Conservation (phyloP, 2,113 vertebrate species). For the Nematolebias whitei region DNA sequence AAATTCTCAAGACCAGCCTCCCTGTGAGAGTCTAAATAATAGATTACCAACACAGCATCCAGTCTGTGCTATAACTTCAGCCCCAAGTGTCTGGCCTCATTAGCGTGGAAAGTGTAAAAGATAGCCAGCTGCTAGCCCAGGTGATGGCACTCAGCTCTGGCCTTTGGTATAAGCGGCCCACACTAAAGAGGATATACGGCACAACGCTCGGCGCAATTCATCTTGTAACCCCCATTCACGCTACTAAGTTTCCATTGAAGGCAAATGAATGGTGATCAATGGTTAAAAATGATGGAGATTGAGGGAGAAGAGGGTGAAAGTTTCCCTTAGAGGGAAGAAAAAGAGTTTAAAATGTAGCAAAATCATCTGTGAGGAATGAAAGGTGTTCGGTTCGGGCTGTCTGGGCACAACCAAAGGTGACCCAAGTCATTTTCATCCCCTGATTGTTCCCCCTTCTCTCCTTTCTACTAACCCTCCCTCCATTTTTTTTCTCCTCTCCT, state of each 20-base stretch:
- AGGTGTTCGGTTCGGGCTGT: conserved; percentile 44
- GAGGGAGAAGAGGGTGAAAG: conserved; percentile 23
- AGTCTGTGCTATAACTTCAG: conserved; percentile 62
- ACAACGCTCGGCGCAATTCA: conserved; percentile 49
- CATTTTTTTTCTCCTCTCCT: conserved; percentile 46
- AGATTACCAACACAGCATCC: conserved; percentile 71
- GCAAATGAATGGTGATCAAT: conserved; percentile 64
- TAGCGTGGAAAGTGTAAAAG: conserved; percentile 65
- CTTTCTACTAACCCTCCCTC: conserved; percentile 55
- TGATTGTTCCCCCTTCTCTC: conserved; percentile 52
- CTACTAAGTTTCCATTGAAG: conserved; percentile 67
- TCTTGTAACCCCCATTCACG: conserved; percentile 73
- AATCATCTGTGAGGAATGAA: conserved; percentile 45
- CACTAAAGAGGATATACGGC: conserved; percentile 68
- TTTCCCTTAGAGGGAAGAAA: conserved; percentile 30
- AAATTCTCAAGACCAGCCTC: conserved; percentile 71
- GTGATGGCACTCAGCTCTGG: conserved; percentile 58
- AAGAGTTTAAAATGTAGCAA: conserved; percentile 15
- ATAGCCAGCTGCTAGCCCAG: conserved; percentile 69
- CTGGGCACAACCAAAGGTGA: conserved; percentile 71
- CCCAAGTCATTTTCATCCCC: conserved; percentile 66
- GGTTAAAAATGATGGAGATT: conserved; percentile 33
- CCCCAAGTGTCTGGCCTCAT: conserved; percentile 71
- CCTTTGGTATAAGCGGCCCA: conserved; percentile 58
- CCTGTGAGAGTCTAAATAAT: conserved; percentile 74